Conservation (phyloP, 1,140 invertebrate species). For the Trypoxylus dichotomus region DNA sequence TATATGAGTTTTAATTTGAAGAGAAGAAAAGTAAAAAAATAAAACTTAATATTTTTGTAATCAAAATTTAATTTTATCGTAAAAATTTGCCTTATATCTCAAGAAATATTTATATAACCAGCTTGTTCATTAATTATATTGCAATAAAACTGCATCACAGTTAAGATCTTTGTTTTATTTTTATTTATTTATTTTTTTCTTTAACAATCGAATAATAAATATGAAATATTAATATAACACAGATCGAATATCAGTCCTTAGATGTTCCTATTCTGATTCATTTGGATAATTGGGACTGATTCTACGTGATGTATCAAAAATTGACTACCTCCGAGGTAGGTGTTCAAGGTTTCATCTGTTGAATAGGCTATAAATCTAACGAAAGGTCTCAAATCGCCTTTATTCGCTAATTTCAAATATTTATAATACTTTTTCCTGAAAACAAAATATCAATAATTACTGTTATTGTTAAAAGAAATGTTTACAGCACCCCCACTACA, state of each 20-base stretch:
- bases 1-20: not conserved
- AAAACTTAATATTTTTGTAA: slow-evolving; percentile 26
- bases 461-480: not conserved
- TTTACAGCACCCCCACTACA: not conserved
- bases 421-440: slow-evolving; percentile 77
- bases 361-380: slow-evolving; percentile 93
- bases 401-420: slow-evolving; percentile 85
- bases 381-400: slow-evolving; percentile 90
- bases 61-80: slow-evolving; percentile 13
- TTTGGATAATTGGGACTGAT: not conserved
- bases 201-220: slow-evolving; percentile 7
- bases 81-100: slow-evolving; percentile 24
- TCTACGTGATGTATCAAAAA: slow-evolving; percentile 32
- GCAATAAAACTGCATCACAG: slow-evolving; percentile 28
- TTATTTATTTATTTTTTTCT: not conserved
- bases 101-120: slow-evolving; percentile 27
- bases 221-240: slow-evolving; percentile 3
- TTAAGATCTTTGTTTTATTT: slow-evolving; percentile 9
- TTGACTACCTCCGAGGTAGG: slow-evolving; percentile 83
- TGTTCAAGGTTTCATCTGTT: slow-evolving; percentile 90
- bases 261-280: slow-evolving; percentile 7
- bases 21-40: not conserved
- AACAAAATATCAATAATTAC: slow-evolving; percentile 27
- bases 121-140: slow-evolving; percentile 26
- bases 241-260: not conserved